Percentiles rank a stretch among this genome's conserved stretches.
Evolutionary conservation across 2,888 invertebrate genomes (phyloP).

Genomic region (Heteromurus nitidus): DNA sequence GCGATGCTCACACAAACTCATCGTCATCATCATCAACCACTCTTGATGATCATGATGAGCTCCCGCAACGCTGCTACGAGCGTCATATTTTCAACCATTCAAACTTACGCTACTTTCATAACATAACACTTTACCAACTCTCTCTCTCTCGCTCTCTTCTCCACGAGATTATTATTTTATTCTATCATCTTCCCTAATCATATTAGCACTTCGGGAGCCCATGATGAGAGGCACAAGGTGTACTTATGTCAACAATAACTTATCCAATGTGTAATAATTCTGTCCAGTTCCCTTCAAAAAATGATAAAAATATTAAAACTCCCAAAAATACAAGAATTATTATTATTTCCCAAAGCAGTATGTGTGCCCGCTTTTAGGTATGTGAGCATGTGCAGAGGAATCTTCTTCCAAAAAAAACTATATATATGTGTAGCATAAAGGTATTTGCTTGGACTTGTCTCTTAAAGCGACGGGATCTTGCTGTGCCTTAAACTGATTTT

Average conservation of each 20-base stretch:
- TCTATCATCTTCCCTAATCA: conserved; percentile 53
- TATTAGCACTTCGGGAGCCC: conserved; percentile 62
- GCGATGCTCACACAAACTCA: too few relatives aligned
- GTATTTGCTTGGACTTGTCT: conserved; percentile 17
- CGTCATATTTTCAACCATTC: neutral
- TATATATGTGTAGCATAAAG: neutral
- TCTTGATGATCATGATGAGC: conserved; percentile 51
- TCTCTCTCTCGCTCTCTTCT: too few relatives aligned
- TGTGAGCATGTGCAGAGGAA: neutral
- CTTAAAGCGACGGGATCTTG: conserved; percentile 37
- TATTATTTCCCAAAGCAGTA: too few relatives aligned
- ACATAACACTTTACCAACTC: neutral
- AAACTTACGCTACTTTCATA: neutral
- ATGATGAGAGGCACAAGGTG: conserved; percentile 54
- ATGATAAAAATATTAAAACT: conserved; percentile 58
- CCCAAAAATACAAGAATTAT: too few relatives aligned
- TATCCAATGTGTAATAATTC: conserved; percentile 55
- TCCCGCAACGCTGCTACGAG: conserved; percentile 41
- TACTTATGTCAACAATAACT: conserved; percentile 66
- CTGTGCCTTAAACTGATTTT: conserved; percentile 60
- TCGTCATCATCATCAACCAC: conserved; percentile 1
- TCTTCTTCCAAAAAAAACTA: conserved; percentile 10
- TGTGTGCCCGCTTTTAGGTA: neutral
- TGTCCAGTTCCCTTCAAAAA: conserved; percentile 52
- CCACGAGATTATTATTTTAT: too few relatives aligned